A percentile compares a stretch with the other conserved stretches of the same genome.
Evolutionary conservation across 2,113 vertebrate species (phyloP).

Genomic region (Pollimyrus isidori): DNA sequence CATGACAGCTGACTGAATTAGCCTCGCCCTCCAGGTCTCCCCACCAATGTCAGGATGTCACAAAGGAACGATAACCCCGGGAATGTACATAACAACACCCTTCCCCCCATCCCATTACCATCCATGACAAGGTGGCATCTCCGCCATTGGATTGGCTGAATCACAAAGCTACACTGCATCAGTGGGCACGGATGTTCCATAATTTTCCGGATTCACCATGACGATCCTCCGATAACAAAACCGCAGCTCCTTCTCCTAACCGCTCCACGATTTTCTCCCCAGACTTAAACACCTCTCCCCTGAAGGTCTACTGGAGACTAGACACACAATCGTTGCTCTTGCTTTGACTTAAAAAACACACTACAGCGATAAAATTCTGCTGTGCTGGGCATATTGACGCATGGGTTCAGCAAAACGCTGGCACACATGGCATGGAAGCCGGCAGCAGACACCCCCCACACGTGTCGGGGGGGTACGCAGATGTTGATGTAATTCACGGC

Average conservation of each 20-base stretch:
- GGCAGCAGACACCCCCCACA: background rate
- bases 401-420: background rate
- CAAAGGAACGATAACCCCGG: background rate
- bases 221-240: background rate
- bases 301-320: background rate
- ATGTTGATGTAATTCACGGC: background rate
- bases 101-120: background rate
- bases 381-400: background rate
- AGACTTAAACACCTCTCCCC: background rate
- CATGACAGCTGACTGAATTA: background rate
- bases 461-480: background rate
- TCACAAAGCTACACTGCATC: background rate
- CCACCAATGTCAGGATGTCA: background rate
- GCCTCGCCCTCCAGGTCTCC: background rate
- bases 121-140: background rate
- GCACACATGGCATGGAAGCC: background rate
- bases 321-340: background rate
- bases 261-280: background rate
- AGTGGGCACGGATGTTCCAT: background rate
- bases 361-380: background rate
- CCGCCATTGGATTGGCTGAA: background rate
- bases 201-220: background rate
- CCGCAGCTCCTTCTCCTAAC: background rate
- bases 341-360: background rate
- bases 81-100: background rate